Evolutionary conservation across 2,113 vertebrate species (phyloP), one percentile per base, ranked within the genome.

Genomic region (Toxostoma redivivum): DNA sequence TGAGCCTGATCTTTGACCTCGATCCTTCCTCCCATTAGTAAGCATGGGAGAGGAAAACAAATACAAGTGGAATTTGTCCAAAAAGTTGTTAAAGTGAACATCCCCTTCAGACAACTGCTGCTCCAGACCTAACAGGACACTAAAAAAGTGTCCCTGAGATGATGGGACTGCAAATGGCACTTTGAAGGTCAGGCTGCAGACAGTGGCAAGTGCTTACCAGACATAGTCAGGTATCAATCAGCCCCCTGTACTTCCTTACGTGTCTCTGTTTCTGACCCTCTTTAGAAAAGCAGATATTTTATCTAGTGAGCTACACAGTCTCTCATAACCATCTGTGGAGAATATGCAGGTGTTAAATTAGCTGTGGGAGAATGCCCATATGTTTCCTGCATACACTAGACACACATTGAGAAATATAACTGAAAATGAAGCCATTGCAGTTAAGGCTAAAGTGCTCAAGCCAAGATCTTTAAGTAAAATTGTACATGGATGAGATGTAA

Each of bases 271-370:
- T 37, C 14, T 30, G 44, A 76, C 17, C 67, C 51, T 78, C 25
- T 67, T 81, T 74, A 64, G 81, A 86, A 88, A 90, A 95, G 51
- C 82, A 93, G 56, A 50, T 69, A 71, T 50, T 86, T 92, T 58
- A 91, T 80, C 47, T 70, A 77, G 21, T n/a, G 65, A 90, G 66
- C 35, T 60, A 62, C 58, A 38, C 10, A n/a, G 51, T 67, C 56
- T 88, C 92, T 86, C 56, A 60, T 86, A 95, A 90, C 93, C 94
- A 94, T 95, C 88, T 96, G 93, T 22, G 31, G 47, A 79, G 82
- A 92, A 90, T 57, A 77, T 96, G 92, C 93, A 96, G 93, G 93
- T 97, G 93, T 94, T 94, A 96, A 94, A 96, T 92, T 93, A 95
- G 86, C 94, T 96, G 82, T 23, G 31, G 88, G 60, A 95, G 72